phyloP scores from a whole-genome alignment of 1,140 invertebrate genomes.

The Achroia grisella region DNA sequence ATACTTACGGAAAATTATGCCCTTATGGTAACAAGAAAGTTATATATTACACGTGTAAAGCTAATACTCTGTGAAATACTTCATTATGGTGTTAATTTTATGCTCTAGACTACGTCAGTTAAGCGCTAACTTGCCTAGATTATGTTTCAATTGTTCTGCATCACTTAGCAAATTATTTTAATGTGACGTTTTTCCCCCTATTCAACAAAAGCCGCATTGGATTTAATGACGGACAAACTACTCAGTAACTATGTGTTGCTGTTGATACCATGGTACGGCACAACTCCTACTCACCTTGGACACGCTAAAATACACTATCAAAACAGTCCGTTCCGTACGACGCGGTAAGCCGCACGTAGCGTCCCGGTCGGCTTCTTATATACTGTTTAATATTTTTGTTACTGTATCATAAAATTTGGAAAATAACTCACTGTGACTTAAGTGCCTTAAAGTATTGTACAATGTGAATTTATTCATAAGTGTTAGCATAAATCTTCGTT shows the following conservation, averaged over 20 bases:
- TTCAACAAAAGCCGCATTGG: constrained; percentile 18
- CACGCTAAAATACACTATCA: constrained; percentile 64
- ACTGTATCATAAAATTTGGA: constrained; percentile 10
- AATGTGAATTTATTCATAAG: background rate
- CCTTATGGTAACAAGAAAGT: no score
- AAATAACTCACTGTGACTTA: constrained; percentile 8
- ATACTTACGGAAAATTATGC: no score
- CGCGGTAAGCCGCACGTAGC: constrained; percentile 31
- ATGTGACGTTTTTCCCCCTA: background rate
- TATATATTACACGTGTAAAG: no score
- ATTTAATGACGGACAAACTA: constrained; percentile 10
- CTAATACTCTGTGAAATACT: no score
- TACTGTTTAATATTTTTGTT: no score
- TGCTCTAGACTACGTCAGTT: no score
- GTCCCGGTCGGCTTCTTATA: constrained; percentile 5
- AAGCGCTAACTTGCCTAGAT: no score
- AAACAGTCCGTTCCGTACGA: constrained; percentile 49
- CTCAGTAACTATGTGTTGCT: constrained; percentile 18
- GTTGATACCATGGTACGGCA: constrained; percentile 16
- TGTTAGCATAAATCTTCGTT: constrained; percentile 8
- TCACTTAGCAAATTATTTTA: background rate
- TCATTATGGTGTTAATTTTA: no score
- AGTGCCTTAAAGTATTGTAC: constrained; percentile 4
- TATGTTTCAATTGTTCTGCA: no score
- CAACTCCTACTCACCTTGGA: constrained; percentile 52